Evolutionary conservation across 2,113 vertebrate genomes (phyloP), one percentile per base, ranked within the genome.

Genomic region (Sylvia atricapilla): DNA sequence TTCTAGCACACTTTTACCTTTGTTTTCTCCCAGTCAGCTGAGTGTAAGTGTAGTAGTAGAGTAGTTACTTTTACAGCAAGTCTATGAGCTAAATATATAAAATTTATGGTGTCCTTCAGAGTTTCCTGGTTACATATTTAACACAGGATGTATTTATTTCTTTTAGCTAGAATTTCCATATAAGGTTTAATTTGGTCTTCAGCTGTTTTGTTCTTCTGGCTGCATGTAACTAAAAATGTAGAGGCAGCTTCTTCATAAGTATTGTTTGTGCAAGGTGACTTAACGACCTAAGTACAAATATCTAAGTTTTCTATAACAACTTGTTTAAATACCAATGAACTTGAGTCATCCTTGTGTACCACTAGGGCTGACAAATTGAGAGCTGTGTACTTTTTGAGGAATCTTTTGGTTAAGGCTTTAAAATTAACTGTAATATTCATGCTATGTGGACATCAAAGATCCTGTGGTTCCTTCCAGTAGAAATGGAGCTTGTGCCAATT

Each of bases 71-170:
- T 70, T 91, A 66, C 37, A 77, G 37, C 20, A 72, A 33, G 50
- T 23, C 66, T 49, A 21, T 52, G 20, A 85, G 63, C 78, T 94
- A 88, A 93, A 92, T 83, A 74, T 70, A 46, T 80, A 60, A 94
- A 93, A 79, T 76, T 74, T 70, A 59, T 70, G 39, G 56, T 88
- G 64, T 90, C 88, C 66, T 91, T 76, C 92, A 74, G 75, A 87
- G 76, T 88, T 92, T 96, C 83, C 90, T 90, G 62, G 80, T 63
- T 90, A 83, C 79, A 84, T 79, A 92, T 81, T 91, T 94, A 90
- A 88, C 72, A 88, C 94, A 92, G 90, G 90, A 95, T 94, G 80
- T 90, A 86, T 95, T 92, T 90, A 91, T 94, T 97, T 77, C 60
- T 93, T 95, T 87, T 81, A 84, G 46, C 85, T 70, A 56, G 50